Percentiles rank a stretch among this genome's conserved stretches.
These are phyloP conservation scores for Phodopus roborovskii DNA, from an alignment of 2,113 vertebrate species.

Conservation along the genomic window DNA sequence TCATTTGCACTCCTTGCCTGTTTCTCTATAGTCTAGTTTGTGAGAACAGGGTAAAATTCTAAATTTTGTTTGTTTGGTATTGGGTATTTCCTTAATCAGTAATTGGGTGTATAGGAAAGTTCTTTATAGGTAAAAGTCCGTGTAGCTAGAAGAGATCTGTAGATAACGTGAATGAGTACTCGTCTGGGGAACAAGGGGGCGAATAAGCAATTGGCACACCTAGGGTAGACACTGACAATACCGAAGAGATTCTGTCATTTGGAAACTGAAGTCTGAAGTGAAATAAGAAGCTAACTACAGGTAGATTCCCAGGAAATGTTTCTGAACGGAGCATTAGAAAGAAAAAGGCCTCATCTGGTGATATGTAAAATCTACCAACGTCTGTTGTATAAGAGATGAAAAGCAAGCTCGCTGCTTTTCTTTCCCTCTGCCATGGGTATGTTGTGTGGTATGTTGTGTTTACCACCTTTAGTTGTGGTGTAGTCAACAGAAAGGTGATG, in stretches of 20 bases:
- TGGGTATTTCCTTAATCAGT: constrained; percentile 9
- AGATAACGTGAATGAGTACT: background rate
- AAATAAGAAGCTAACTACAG: background rate
- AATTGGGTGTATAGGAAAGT: background rate
- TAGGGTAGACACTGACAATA: background rate
- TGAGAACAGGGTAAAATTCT: background rate
- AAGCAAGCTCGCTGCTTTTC: background rate
- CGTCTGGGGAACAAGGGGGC: background rate
- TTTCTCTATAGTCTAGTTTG: background rate
- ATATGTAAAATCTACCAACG: background rate
- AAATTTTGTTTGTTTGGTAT: background rate
- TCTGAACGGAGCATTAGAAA: background rate
- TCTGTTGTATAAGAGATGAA: background rate
- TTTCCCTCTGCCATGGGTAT: background rate
- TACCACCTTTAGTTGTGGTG: background rate
- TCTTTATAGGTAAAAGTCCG: background rate
- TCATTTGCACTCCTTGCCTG: background rate
- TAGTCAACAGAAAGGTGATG: background rate
- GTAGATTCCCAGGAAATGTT: background rate
- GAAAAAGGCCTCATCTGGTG: background rate
- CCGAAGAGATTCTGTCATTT: background rate
- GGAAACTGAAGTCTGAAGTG: background rate
- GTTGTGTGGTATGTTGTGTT: background rate
- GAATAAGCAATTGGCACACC: background rate
- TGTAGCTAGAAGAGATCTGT: background rate